Evolutionary conservation across 1,140 invertebrate species (phyloP).

Genomic region (Bathynomus jamesi): DNA sequence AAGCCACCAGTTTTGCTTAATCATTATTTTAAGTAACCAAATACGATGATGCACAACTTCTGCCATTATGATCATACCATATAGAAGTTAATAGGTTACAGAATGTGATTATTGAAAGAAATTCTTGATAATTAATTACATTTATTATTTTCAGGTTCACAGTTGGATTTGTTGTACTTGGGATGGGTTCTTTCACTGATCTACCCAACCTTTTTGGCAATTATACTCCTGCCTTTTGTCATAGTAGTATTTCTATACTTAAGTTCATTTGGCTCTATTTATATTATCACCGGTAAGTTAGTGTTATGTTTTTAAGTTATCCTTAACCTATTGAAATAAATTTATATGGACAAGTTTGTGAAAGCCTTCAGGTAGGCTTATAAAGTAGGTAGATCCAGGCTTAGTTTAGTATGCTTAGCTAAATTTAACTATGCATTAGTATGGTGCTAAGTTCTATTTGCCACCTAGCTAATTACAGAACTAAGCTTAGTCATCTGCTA

Average conservation of each 20-base stretch:
- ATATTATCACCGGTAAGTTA: constrained; percentile 69
- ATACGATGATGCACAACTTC: too few species aligned
- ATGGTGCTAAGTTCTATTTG: not conserved
- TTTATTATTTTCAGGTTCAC: constrained; percentile 20
- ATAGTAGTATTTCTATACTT: constrained; percentile 78
- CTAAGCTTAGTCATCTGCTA: not conserved
- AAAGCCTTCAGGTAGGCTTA: not conserved
- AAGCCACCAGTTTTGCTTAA: too few species aligned
- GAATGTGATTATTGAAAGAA: too few species aligned
- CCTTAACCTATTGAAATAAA: not conserved
- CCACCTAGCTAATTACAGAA: not conserved
- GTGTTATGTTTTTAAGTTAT: not conserved
- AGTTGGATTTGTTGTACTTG: constrained; percentile 29
- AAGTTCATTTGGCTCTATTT: constrained; percentile 79
- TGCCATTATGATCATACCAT: too few species aligned
- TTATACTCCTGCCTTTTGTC: constrained; percentile 69
- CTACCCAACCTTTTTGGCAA: constrained; percentile 62
- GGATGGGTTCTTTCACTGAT: constrained; percentile 62
- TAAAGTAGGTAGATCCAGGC: not conserved
- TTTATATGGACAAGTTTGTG: not conserved
- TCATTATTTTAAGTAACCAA: too few species aligned
- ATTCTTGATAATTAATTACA: not conserved
- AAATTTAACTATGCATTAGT: not conserved
- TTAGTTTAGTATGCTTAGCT: not conserved
- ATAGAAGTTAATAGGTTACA: too few species aligned